Evolutionary conservation across 1,140 invertebrate genomes (phyloP).

Genomic region (Neomicropteryx cornuta): DNA sequence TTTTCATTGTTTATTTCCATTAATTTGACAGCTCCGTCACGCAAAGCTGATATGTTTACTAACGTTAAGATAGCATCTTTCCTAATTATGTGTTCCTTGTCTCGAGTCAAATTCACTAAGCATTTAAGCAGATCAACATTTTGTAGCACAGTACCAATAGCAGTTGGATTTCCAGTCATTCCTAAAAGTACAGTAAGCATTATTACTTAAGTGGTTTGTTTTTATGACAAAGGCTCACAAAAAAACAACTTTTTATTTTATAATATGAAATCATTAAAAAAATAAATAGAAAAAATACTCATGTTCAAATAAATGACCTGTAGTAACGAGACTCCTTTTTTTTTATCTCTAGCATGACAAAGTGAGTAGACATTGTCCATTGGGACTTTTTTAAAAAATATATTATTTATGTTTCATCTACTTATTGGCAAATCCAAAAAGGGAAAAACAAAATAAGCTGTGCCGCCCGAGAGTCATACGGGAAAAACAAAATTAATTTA

Average conservation of each 20-base stretch:
- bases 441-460: too few species aligned
- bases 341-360: not conserved
- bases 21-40: not conserved
- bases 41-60: not conserved
- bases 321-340: not conserved
- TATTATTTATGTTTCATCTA: not conserved
- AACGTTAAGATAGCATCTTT: not conserved
- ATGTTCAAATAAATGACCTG: not conserved
- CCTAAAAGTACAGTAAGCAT: not conserved
- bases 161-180: not conserved
- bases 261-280: not conserved
- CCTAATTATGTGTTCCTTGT: not conserved
- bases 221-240: not conserved
- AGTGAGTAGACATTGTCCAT: not conserved
- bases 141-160: not conserved
- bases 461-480: too few species aligned
- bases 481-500: too few species aligned
- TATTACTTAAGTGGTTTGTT: not conserved
- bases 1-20: too few species aligned
- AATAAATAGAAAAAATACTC: not conserved
- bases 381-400: not conserved
- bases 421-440: conserved; percentile 1
- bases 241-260: not conserved
- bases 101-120: not conserved
- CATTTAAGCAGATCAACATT: not conserved